Evolutionary conservation across 2,888 invertebrate genomes (phyloP).

Genomic region (Ptilodon capucinus): DNA sequence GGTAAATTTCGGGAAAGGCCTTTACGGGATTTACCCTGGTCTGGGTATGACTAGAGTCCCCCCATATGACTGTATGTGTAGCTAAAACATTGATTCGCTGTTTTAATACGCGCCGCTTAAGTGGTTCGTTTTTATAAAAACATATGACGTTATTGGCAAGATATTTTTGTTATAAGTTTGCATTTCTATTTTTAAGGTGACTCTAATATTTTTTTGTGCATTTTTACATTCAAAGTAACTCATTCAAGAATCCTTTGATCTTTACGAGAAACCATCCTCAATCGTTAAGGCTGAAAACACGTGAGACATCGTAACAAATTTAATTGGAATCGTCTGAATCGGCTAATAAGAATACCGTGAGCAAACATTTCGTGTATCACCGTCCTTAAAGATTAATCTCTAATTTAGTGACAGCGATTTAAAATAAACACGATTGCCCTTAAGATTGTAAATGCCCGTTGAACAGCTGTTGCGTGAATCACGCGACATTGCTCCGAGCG

Average conservation of each 20-base stretch:
- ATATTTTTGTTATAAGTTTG: neutral
- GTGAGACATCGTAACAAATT: conserved; percentile 10
- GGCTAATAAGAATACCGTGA: conserved; percentile 13
- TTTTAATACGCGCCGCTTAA: too few relatives aligned
- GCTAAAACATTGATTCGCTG: too few relatives aligned
- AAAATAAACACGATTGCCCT: conserved; percentile 70
- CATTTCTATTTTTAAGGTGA: neutral
- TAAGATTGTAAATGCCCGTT: conserved; percentile 71
- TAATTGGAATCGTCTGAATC: conserved; percentile 14
- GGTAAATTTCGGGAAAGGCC: too few relatives aligned
- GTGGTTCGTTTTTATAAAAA: too few relatives aligned
- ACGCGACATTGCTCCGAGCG: conserved; percentile 71
- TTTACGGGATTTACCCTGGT: too few relatives aligned
- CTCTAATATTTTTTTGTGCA: neutral
- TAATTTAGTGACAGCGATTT: conserved; percentile 54
- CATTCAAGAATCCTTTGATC: neutral
- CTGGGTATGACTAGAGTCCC: too few relatives aligned
- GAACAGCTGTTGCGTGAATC: conserved; percentile 75
- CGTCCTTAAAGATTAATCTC: conserved; percentile 39
- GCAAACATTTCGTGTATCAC: conserved; percentile 22
- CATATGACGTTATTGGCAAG: neutral
- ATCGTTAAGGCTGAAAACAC: conserved; percentile 12
- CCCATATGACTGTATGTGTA: too few relatives aligned
- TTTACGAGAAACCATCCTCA: conserved; percentile 1
- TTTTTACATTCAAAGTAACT: neutral